Percentiles rank a stretch among this genome's conserved stretches.
These are phyloP conservation scores for Scaptomyza hsui DNA, from an alignment of 1,140 invertebrate genomes.

Conservation along the genomic window DNA sequence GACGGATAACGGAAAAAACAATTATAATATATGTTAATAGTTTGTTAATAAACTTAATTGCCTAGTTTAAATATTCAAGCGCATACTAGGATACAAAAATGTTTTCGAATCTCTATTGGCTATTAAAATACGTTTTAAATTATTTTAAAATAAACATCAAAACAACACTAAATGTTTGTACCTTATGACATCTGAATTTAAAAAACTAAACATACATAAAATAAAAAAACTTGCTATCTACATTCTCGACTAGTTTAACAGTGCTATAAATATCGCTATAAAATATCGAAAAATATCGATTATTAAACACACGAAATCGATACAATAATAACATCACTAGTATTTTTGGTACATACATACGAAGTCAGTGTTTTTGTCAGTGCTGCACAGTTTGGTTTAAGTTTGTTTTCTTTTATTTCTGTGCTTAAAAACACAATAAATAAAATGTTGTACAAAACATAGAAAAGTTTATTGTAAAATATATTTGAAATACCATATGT, in stretches of 20 bases:
- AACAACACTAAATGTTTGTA: too few relatives aligned
- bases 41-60: too few relatives aligned
- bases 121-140: too few relatives aligned
- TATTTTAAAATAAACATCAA: too few relatives aligned
- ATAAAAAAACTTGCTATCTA: too few relatives aligned
- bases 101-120: too few relatives aligned
- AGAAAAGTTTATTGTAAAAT: slow-evolving; percentile 1
- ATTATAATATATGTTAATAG: neutral
- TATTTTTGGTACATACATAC: slow-evolving; percentile 37
- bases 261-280: neutral
- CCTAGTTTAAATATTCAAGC: too few relatives aligned
- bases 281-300: slow-evolving; percentile 3
- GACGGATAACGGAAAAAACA: too few relatives aligned
- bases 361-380: slow-evolving; percentile 37
- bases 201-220: too few relatives aligned
- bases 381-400: slow-evolving; percentile 35
- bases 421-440: slow-evolving; percentile 1
- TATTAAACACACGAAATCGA: neutral
- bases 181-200: too few relatives aligned
- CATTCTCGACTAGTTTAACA: neutral
- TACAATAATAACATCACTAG: slow-evolving; percentile 19
- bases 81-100: too few relatives aligned
- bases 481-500: slow-evolving; percentile 3
- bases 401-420: slow-evolving; percentile 38
- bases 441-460: slow-evolving; percentile 7